Conservation (phyloP, 2,113 vertebrate genomes). For the Crotalus horridus region DNA sequence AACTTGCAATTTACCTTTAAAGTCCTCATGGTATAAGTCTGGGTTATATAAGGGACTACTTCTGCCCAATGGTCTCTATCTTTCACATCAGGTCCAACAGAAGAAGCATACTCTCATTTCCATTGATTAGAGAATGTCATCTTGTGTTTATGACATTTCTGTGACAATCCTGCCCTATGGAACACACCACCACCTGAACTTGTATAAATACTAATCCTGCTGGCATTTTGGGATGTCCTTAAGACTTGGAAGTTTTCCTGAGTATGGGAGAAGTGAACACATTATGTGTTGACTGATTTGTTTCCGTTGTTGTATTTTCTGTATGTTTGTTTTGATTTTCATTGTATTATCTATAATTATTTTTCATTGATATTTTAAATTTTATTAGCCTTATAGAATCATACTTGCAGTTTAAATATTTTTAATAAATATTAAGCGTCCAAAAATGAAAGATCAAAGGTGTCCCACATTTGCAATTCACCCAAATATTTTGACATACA, state of each 20-base stretch:
- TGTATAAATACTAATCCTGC: neutral
- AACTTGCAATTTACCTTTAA: neutral
- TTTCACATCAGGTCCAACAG: neutral
- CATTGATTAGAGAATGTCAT: neutral
- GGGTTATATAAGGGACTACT: neutral
- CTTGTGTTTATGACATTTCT: neutral
- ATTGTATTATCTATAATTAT: neutral
- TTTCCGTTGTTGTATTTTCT: neutral
- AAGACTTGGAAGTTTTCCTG: neutral
- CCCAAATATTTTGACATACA: neutral
- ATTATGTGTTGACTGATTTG: neutral
- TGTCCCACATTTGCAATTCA: neutral
- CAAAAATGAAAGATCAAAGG: neutral
- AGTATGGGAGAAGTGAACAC: neutral
- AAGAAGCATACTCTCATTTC: neutral
- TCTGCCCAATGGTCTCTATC: neutral
- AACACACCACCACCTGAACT: neutral
- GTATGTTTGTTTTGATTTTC: neutral
- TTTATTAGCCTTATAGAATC: neutral
- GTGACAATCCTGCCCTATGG: neutral
- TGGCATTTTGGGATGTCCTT: neutral
- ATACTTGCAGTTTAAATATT: neutral
- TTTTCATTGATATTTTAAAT: neutral
- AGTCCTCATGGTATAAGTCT: neutral
- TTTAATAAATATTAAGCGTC: neutral